Base-by-base conservation (phyloP, 2,888 invertebrate genomes). In the Cephus spinipes region DNA sequence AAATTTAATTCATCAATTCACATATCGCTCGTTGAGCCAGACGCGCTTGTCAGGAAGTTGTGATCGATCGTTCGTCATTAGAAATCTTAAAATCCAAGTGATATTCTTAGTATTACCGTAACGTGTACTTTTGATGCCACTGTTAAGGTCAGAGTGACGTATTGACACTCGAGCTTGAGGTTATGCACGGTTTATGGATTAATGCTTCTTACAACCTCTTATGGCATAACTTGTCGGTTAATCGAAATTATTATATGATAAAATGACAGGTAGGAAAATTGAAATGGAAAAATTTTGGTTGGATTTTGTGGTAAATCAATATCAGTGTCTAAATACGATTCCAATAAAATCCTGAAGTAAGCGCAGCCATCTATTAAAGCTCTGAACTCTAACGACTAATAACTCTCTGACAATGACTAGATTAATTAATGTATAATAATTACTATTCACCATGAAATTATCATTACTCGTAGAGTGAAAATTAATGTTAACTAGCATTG, bases 331-430 rank as follows among this genome's bases (percentile, higher is more conserved):
- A 11, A 71, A 31, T 33, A 4, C 35, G 74, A 73, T 73, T 73
- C 74, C 12, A n/a, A 74, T 75, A 76, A 75, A 81, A 83, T 83
- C 77, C 83, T 81, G 83, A 81, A 81, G 81, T 74, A 84, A 83
- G 82, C 83, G 85, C 85, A 83, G 83, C 84, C 81, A 81, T 83
- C 77, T 86, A 83, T 86, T 86, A 82, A 82, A 87, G 84, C 87
- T 87, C 85, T 85, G 81, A 85, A 84, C 82, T 83, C 81, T 85
- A 87, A 87, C 86, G 80, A 84, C 71, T 55, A 55, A 55, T 55
- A 55, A 88, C 82, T 89, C 85, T 89, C 86, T 89, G 89, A 89
- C 89, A 89, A 89, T 89, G 88, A 89, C 84, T 89, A 89, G 87
- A 82, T 84, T 85, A 76, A 81, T 88, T 23, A 87, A 87, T 81